Base-by-base conservation (phyloP, 2,888 invertebrate genomes). In the Synergus umbraculus region DNA sequence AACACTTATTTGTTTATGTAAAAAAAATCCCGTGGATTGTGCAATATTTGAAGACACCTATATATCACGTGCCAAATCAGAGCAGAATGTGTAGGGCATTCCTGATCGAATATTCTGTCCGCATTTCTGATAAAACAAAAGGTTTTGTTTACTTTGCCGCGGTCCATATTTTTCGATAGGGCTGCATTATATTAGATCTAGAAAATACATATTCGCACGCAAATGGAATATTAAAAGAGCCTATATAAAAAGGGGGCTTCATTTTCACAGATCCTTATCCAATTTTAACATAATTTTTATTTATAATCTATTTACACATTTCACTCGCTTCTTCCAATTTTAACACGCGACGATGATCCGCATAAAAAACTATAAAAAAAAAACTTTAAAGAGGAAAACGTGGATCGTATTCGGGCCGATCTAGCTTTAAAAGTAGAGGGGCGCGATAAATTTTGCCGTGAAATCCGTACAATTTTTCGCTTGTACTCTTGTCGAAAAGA, bases 71-170 rank as follows among this genome's bases (percentile, higher is more conserved):
- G 37, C 37, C 12, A 37, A 73, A 73, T 54, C 73, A 37, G 29
- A 49, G 22, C 12, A 69, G 54, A 37, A 73, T 69, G 13, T 29
- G 69, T 44, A 12, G 46, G 4, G 37, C 29, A 46, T 49, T 49
- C 4, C 0, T 69, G 22, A 49, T 69, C 29, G 69, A 29, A 73
- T 73, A 73, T 73, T 73, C 73, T 49, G 37, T 54, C 37, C 73
- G 10, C 73, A 37, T 73, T 73, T 54, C 73, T 73, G 73, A 73
- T 73, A 73, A 73, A 73, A 73, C 37, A 73, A 73, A 54, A 73
- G 49, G 37, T 37, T 37, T 73, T 73, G 73, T 73, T 73, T 73
- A 54, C 49, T 54, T 15, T 73, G 10, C 49, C 37, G 15, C 37
- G 37, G 73, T 73, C 73, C 29, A 54, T 54, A 54, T 73, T 73